A percentile compares a stretch with the other conserved stretches of the same genome.
phyloP scores from a whole-genome alignment of 1,140 invertebrate species.

The Lerema accius region DNA sequence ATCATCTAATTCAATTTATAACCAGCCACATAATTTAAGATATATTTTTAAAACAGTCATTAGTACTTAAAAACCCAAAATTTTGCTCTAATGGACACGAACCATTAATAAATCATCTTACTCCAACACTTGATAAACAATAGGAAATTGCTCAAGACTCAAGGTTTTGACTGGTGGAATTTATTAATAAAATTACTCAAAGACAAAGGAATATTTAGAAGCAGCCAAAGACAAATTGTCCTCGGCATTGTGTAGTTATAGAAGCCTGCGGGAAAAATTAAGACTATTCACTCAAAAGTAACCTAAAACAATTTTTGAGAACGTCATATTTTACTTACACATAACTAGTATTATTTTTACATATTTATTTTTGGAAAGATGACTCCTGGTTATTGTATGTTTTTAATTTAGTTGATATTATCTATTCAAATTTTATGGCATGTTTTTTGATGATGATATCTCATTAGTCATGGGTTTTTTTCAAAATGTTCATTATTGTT shows the following conservation, averaged over 20 bases:
- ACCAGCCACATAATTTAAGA: too few relatives aligned
- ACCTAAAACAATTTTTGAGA: conserved; percentile 15
- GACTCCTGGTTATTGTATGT: too few relatives aligned
- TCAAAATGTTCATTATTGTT: too few relatives aligned
- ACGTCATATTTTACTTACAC: too few relatives aligned
- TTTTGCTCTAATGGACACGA: conserved; percentile 22
- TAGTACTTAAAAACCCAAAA: conserved; percentile 10
- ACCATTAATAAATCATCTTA: conserved; percentile 55
- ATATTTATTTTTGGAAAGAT: too few relatives aligned
- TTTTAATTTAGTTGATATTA: too few relatives aligned
- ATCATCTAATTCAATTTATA: not conserved
- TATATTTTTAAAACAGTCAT: too few relatives aligned
- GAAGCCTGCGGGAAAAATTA: conserved; percentile 48
- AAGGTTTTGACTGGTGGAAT: conserved; percentile 70
- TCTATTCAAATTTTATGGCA: too few relatives aligned
- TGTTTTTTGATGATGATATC: too few relatives aligned
- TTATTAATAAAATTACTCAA: conserved; percentile 76
- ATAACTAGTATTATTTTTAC: too few relatives aligned
- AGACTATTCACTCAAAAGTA: conserved; percentile 1
- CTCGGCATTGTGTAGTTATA: conserved; percentile 66
- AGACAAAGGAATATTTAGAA: conserved; percentile 74
- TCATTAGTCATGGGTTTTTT: too few relatives aligned
- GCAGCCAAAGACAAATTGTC: conserved; percentile 67
- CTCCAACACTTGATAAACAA: conserved; percentile 66
- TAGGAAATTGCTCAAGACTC: conserved; percentile 61